These are phyloP conservation scores for Oryzias javanicus DNA, from an alignment of 2,113 vertebrate genomes.

Conservation along the genomic window DNA sequence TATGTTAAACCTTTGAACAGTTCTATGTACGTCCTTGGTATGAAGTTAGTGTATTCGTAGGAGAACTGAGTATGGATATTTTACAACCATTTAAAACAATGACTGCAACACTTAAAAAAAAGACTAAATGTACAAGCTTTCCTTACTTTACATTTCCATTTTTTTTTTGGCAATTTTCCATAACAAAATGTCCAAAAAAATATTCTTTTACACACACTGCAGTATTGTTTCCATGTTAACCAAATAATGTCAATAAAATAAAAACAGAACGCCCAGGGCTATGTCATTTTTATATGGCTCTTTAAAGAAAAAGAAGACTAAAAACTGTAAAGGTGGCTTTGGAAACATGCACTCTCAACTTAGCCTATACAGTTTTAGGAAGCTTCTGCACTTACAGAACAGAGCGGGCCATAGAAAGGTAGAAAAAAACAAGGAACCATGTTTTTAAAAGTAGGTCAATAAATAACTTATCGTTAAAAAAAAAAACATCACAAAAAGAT, in stretches of 20 bases:
- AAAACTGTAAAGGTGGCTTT: conserved; percentile 54
- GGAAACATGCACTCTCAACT: conserved; percentile 63
- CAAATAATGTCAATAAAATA: conserved; percentile 44
- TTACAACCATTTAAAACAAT: conserved; percentile 87
- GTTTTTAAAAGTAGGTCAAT: conserved; percentile 63
- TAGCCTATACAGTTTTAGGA: conserved; percentile 15
- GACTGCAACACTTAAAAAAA: conserved; percentile 74
- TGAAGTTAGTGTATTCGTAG: conserved; percentile 59
- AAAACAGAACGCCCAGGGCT: conserved; percentile 27
- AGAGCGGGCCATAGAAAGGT: conserved; percentile 30
- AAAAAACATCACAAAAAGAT: conserved; percentile 74
- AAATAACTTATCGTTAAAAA: conserved; percentile 70
- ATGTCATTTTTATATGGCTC: conserved; percentile 22
- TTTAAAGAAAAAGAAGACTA: conserved; percentile 14
- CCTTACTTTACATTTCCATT: conserved; percentile 50
- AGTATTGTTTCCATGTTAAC: conserved; percentile 59
- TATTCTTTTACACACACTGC: conserved; percentile 69
- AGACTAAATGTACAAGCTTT: conserved; percentile 46
- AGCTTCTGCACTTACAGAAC: not conserved
- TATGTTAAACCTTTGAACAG: conserved; percentile 43
- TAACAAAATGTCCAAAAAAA: conserved; percentile 67
- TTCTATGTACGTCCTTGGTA: conserved; percentile 19
- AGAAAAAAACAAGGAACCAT: conserved; percentile 40
- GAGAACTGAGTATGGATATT: conserved; percentile 56
- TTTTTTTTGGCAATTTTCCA: conserved; percentile 44